Evolutionary conservation across 1,140 invertebrate genomes (phyloP).

Genomic region (Drosophila paulistorum): DNA sequence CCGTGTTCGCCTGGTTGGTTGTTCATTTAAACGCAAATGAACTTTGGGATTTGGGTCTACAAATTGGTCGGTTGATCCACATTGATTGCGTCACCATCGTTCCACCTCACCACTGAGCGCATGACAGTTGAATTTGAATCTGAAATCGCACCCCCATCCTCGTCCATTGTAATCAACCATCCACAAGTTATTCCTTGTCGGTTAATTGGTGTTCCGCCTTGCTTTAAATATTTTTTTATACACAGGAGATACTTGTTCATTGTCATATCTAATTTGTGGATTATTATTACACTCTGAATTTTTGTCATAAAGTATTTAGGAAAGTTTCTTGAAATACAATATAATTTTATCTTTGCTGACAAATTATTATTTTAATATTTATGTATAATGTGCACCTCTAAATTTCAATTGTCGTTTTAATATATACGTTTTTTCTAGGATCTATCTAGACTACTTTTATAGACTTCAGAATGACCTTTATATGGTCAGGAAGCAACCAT

Average conservation of each 20-base stretch:
- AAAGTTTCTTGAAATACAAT: too few relatives aligned
- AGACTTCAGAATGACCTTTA: too few relatives aligned
- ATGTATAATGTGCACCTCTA: too few relatives aligned
- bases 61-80: constrained; percentile 22
- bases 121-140: constrained; percentile 21
- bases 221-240: not conserved
- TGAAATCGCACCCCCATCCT: constrained; percentile 3
- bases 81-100: constrained; percentile 45
- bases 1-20: constrained; percentile 12
- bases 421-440: too few relatives aligned
- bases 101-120: not conserved
- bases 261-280: not conserved
- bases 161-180: constrained; percentile 1
- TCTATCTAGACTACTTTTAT: too few relatives aligned
- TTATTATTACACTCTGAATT: too few relatives aligned
- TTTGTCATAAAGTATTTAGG: too few relatives aligned
- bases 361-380: too few relatives aligned
- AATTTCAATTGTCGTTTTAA: too few relatives aligned
- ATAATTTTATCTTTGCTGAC: too few relatives aligned
- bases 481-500: too few relatives aligned
- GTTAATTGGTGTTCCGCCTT: constrained; percentile 1
- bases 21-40: constrained; percentile 75
- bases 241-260: not conserved
- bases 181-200: not conserved
- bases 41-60: constrained; percentile 52